These are phyloP conservation scores for Lepidurus apus DNA, from an alignment of 1,140 invertebrate species.

Conservation along the genomic window DNA sequence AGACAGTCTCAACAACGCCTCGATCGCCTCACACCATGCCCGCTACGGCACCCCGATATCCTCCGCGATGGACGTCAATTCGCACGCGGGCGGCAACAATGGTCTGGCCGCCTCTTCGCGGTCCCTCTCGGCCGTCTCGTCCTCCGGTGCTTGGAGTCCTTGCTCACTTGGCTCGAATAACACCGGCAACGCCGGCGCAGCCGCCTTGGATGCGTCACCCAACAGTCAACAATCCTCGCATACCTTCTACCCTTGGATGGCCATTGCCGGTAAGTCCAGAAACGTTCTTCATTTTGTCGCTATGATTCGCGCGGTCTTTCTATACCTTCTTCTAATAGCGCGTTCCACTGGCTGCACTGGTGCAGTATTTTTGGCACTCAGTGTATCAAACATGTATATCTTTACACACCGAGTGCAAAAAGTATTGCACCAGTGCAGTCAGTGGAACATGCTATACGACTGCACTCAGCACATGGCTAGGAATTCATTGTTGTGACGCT, in stretches of 20 bases:
- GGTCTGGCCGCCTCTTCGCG: conserved; percentile 14
- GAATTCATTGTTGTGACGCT: too few relatives aligned
- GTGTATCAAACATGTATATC: too few relatives aligned
- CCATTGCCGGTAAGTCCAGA: conserved; percentile 83
- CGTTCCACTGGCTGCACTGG: too few relatives aligned
- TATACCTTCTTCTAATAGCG: too few relatives aligned
- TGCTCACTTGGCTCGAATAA: conserved; percentile 32
- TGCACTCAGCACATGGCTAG: too few relatives aligned
- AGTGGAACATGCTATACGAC: too few relatives aligned
- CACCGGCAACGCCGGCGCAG: conserved; percentile 29
- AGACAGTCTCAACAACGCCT: conserved; percentile 33
- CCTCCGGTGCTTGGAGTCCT: conserved; percentile 31
- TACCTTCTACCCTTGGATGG: conserved; percentile 97
- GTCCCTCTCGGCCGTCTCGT: conserved; percentile 8
- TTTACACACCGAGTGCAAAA: too few relatives aligned
- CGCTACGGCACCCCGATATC: conserved; percentile 30
- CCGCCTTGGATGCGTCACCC: conserved; percentile 55
- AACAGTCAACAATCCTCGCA: conserved; percentile 77
- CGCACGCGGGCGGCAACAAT: conserved; percentile 23
- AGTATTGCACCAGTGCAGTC: too few relatives aligned
- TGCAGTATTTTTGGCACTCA: too few relatives aligned
- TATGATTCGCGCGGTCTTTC: too few relatives aligned
- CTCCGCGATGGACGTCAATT: conserved; percentile 16
- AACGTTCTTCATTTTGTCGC: conserved; percentile 24
- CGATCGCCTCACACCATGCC: conserved; percentile 10